A percentile compares a stretch with the other conserved stretches of the same genome.
Conservation (phyloP, 2,113 vertebrate genomes). For the Oryzias melastigma region DNA sequence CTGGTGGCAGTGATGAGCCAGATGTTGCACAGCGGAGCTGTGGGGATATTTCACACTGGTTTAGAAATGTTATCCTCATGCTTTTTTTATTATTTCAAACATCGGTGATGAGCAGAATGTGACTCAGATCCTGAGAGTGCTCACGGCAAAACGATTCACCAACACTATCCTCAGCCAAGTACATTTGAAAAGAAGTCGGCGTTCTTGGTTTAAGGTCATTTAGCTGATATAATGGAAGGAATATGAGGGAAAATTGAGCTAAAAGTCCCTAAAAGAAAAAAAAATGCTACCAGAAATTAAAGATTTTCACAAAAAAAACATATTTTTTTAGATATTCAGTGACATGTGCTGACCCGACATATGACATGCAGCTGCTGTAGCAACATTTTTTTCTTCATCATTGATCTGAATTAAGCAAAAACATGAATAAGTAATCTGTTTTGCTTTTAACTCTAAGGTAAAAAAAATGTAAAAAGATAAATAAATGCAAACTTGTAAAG, state of each 20-base stretch:
- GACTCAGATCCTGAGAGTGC: background rate
- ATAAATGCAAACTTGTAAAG: too few relatives aligned
- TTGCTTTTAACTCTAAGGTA: too few relatives aligned
- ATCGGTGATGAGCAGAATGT: background rate
- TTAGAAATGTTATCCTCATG: conserved; percentile 26
- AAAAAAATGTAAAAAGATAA: too few relatives aligned
- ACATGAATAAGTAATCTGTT: too few relatives aligned
- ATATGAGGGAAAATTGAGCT: conserved; percentile 39
- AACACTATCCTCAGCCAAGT: conserved; percentile 2
- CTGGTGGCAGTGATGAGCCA: conserved; percentile 63
- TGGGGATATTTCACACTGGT: conserved; percentile 52
- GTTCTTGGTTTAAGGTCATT: conserved; percentile 42
- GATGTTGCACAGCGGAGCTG: conserved; percentile 67
- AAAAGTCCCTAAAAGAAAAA: conserved; percentile 40
- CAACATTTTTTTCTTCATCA: too few relatives aligned
- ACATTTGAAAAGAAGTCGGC: background rate
- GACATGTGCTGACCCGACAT: too few relatives aligned
- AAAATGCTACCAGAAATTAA: conserved; percentile 29
- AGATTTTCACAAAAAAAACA: conserved; percentile 36
- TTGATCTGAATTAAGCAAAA: too few relatives aligned
- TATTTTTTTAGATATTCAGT: conserved; percentile 4
- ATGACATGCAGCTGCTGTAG: too few relatives aligned
- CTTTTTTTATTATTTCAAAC: conserved; percentile 20
- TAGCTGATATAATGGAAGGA: conserved; percentile 53
- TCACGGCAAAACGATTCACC: background rate